Evolutionary conservation across 2,888 invertebrate genomes (phyloP).

Genomic region (Odontocolon sp.): DNA sequence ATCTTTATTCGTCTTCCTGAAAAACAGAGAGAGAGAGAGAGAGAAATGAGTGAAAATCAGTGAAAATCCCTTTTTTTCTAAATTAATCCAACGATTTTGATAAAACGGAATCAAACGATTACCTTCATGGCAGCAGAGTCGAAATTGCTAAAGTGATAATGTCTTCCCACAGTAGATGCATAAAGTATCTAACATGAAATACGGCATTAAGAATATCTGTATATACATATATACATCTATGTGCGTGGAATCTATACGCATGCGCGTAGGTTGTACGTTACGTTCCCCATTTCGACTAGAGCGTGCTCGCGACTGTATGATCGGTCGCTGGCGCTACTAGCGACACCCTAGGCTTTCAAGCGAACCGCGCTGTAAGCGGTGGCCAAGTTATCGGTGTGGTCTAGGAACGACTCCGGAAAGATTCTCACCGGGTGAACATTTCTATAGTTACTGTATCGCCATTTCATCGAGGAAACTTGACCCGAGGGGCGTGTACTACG

Average conservation of each 20-base stretch:
- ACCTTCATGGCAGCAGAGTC: neutral
- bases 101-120: constrained; percentile 46
- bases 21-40: no score
- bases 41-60: no score
- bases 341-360: constrained; percentile 37
- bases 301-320: constrained; percentile 41
- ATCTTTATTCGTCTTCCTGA: constrained; percentile 27
- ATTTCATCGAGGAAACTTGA: constrained; percentile 27
- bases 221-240: neutral
- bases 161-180: no score
- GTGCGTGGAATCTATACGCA: neutral
- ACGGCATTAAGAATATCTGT: no score
- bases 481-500: neutral
- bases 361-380: no score
- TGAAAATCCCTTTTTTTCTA: no score
- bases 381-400: no score
- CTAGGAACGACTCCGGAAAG: constrained; percentile 18
- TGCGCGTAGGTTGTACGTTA: constrained; percentile 45
- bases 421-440: constrained; percentile 19
- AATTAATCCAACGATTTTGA: constrained; percentile 42
- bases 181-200: no score
- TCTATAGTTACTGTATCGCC: constrained; percentile 13
- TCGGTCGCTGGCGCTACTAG: constrained; percentile 52
- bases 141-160: no score
- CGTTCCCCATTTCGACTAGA: constrained; percentile 58